phyloP scores from a whole-genome alignment of 2,113 vertebrate genomes.

The Catharus bicknelli region DNA sequence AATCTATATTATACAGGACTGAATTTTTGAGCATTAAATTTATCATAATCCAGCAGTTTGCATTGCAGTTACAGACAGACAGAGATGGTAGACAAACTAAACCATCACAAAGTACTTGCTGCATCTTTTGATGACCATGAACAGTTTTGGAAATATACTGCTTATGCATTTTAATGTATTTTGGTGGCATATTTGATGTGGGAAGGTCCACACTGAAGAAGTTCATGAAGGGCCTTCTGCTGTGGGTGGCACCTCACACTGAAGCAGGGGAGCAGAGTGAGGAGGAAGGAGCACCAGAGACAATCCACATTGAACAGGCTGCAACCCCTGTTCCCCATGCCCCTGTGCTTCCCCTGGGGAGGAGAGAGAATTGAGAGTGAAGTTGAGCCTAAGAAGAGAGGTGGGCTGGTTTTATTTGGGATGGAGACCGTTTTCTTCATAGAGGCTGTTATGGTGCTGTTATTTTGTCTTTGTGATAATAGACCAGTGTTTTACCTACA shows the following conservation, averaged over 20 bases:
- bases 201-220: too few relatives aligned
- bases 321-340: rapidly evolving
- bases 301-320: rapidly evolving
- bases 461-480: background rate
- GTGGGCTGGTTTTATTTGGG: background rate
- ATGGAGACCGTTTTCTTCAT: background rate
- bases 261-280: background rate
- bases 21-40: background rate
- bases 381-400: background rate
- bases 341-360: background rate
- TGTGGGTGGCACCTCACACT: background rate
- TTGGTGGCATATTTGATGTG: background rate
- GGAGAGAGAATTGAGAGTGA: background rate
- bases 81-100: background rate
- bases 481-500: background rate
- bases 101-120: background rate
- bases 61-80: background rate
- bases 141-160: background rate
- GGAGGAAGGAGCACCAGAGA: background rate
- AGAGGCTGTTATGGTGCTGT: background rate
- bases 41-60: background rate
- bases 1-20: background rate
- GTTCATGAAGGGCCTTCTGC: background rate
- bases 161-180: background rate
- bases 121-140: background rate